A percentile compares a stretch with the other conserved stretches of the same genome.
phyloP scores from a whole-genome alignment of 2,113 vertebrate species.

The Merops nubicus region DNA sequence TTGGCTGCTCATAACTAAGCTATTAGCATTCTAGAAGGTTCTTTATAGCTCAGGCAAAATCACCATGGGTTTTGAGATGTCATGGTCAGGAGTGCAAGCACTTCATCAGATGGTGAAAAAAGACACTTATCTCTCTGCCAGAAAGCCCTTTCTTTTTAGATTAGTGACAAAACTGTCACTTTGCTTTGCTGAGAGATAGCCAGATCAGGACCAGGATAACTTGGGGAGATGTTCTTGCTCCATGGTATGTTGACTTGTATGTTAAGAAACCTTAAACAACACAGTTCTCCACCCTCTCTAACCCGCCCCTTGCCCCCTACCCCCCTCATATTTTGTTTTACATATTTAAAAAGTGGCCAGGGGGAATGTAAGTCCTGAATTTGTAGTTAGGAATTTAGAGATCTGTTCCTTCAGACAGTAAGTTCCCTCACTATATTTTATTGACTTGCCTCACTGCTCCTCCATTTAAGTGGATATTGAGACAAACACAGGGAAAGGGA shows the following conservation, averaged over 20 bases:
- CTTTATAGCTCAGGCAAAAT: neutral
- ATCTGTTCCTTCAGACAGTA: neutral
- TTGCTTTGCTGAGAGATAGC: neutral
- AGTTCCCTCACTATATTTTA: neutral
- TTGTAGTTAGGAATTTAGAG: neutral
- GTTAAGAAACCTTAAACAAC: neutral
- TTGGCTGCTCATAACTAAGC: neutral
- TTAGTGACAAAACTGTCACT: neutral
- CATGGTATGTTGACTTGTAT: neutral
- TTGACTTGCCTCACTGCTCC: neutral
- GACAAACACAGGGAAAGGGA: neutral
- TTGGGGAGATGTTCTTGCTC: neutral
- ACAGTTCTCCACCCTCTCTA: rapidly evolving
- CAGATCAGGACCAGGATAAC: neutral
- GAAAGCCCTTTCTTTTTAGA: neutral
- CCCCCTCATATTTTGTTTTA: neutral
- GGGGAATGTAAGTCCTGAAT: neutral
- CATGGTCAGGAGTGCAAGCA: neutral
- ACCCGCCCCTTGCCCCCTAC: too few relatives aligned
- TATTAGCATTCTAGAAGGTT: neutral
- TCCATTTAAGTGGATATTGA: neutral
- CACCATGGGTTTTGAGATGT: neutral
- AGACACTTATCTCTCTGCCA: neutral
- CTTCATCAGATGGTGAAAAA: neutral
- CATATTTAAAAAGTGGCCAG: neutral